Conservation (phyloP, 2,113 vertebrate genomes). For the Thamnaconus septentrionalis region DNA sequence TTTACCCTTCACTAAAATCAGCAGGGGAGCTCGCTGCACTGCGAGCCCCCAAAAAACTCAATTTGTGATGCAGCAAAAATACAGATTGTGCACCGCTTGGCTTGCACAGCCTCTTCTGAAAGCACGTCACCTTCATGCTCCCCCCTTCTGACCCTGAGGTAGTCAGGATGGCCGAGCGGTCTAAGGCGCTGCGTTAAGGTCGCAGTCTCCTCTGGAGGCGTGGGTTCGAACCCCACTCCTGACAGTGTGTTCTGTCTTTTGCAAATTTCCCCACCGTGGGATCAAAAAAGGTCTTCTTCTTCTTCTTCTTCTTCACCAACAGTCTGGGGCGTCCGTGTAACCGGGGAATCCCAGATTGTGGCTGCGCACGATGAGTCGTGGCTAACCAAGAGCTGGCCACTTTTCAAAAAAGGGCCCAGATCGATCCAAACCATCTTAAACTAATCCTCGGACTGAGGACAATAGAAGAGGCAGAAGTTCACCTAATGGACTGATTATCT, state of each 20-base stretch:
- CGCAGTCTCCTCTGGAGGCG: conserved; percentile 58
- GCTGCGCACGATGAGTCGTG: conserved; percentile 60
- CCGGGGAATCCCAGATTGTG: no score
- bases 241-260: no score
- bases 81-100: conserved; percentile 23
- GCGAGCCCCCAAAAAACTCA: no score
- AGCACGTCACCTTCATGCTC: no score
- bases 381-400: conserved; percentile 59
- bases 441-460: conserved; percentile 58
- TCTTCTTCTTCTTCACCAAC: no score
- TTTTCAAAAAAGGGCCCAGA: conserved; percentile 43
- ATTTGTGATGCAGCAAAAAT: not conserved
- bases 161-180: conserved; percentile 62
- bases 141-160: conserved; percentile 7
- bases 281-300: no score
- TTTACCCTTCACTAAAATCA: no score
- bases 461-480: conserved; percentile 26
- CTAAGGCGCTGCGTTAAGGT: conserved; percentile 58
- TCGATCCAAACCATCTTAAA: conserved; percentile 65
- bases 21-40: no score
- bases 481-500: conserved; percentile 48
- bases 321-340: no score
- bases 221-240: conserved; percentile 69
- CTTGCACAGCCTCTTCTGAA: no score
- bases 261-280: no score